Percentiles rank a stretch among this genome's conserved stretches.
Conservation (phyloP, 64 coral and sea anemone genomes). For the Anthopleura sola region DNA sequence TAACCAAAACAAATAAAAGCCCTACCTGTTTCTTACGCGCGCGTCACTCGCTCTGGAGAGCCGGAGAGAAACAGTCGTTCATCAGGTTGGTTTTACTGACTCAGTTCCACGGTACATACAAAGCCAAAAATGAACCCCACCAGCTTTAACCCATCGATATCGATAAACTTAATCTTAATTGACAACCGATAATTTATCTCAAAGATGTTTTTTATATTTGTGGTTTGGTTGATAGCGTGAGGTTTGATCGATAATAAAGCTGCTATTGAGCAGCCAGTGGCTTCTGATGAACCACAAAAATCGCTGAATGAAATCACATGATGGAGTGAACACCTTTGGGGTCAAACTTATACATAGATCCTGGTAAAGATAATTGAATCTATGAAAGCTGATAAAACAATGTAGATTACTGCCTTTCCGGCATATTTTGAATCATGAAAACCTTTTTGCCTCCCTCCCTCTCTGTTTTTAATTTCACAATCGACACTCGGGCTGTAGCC, state of each 20-base stretch:
- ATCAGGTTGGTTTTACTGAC: too few species aligned
- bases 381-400: too few species aligned
- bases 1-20: background rate
- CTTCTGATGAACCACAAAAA: background rate
- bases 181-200: background rate
- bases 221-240: background rate
- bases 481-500: background rate
- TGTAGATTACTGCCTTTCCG: too few species aligned
- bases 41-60: background rate
- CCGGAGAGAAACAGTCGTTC: too few species aligned
- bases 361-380: too few species aligned
- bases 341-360: background rate
- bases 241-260: background rate
- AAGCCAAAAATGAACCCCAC: background rate
- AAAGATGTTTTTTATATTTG: background rate
- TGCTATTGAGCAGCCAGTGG: background rate
- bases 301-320: background rate
- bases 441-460: too few species aligned
- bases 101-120: too few species aligned
- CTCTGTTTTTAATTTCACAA: too few species aligned
- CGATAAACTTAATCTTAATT: background rate
- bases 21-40: background rate
- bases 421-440: too few species aligned
- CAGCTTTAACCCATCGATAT: background rate
- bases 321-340: background rate